phyloP scores from a whole-genome alignment of 2,888 invertebrate genomes.

The Tinea trinotella region DNA sequence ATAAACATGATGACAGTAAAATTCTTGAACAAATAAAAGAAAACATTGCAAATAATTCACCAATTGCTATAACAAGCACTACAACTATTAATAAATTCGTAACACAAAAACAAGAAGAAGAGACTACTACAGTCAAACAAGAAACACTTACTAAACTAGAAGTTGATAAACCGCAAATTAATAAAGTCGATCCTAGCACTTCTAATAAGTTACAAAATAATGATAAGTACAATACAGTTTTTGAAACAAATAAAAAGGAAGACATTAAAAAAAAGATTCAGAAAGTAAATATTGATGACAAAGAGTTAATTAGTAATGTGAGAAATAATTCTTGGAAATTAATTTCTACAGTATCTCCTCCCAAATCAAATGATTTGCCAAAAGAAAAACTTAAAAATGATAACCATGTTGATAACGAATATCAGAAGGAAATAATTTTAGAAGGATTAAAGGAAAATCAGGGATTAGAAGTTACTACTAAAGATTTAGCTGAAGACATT shows the following conservation, averaged over 20 bases:
- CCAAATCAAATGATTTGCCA: constrained; percentile 47
- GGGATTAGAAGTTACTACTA: constrained; percentile 84
- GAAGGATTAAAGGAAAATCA: constrained; percentile 66
- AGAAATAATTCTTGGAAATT: constrained; percentile 71
- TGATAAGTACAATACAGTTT: constrained; percentile 29
- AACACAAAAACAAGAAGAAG: background rate
- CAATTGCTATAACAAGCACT: background rate
- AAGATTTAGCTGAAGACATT: constrained; percentile 80
- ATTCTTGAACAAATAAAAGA: background rate
- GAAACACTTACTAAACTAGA: constrained; percentile 15
- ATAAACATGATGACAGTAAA: constrained; percentile 21
- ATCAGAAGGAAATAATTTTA: constrained; percentile 47
- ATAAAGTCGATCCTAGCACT: constrained; percentile 22
- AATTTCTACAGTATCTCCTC: constrained; percentile 70
- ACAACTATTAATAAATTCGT: background rate
- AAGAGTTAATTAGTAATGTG: constrained; percentile 44
- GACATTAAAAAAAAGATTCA: constrained; percentile 65
- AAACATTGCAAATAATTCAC: no score
- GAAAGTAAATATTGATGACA: constrained; percentile 60
- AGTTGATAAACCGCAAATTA: constrained; percentile 19
- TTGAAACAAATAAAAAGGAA: constrained; percentile 47
- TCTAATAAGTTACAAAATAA: constrained; percentile 19
- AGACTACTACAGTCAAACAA: constrained; percentile 10
- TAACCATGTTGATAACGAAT: constrained; percentile 35
- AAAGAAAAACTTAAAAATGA: constrained; percentile 53